Conservation (phyloP, 2,797 vertebrate species). For the Anguilla pacifica region DNA sequence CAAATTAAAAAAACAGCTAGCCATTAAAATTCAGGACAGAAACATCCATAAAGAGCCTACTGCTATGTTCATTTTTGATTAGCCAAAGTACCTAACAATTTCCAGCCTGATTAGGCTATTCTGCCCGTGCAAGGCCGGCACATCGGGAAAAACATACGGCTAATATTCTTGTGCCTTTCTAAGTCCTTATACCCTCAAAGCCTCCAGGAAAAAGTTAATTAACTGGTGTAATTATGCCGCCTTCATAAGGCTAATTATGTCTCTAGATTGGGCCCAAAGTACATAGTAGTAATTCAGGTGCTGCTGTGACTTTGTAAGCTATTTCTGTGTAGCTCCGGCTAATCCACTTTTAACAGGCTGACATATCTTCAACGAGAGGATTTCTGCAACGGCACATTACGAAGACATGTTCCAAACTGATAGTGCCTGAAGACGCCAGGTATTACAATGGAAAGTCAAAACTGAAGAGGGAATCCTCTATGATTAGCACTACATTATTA, state of each 20-base stretch:
- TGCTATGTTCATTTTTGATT: constrained; percentile 24
- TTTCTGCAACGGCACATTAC: neutral
- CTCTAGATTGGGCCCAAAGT: constrained; percentile 35
- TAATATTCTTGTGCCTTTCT: constrained; percentile 31
- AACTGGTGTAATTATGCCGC: constrained; percentile 42
- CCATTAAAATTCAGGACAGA: constrained; percentile 14
- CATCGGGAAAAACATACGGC: constrained; percentile 2
- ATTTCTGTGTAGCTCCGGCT: constrained; percentile 23
- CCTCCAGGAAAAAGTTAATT: constrained; percentile 47
- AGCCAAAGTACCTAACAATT: constrained; percentile 23
- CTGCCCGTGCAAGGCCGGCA: neutral
- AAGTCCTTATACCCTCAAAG: constrained; percentile 30
- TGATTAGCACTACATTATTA: neutral
- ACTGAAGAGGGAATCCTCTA: neutral
- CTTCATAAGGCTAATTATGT: constrained; percentile 31
- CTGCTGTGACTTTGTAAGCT: constrained; percentile 48
- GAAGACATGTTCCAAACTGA: neutral
- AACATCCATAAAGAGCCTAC: constrained; percentile 17
- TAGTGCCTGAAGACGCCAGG: neutral
- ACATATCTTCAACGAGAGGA: neutral
- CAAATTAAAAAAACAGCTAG: neutral
- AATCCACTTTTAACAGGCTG: constrained; percentile 10
- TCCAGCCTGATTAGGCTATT: constrained; percentile 4
- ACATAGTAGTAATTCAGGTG: constrained; percentile 38
- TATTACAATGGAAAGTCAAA: neutral